phyloP scores from a whole-genome alignment of 2,797 vertebrate species.

The Mormyrops attenuatus region DNA sequence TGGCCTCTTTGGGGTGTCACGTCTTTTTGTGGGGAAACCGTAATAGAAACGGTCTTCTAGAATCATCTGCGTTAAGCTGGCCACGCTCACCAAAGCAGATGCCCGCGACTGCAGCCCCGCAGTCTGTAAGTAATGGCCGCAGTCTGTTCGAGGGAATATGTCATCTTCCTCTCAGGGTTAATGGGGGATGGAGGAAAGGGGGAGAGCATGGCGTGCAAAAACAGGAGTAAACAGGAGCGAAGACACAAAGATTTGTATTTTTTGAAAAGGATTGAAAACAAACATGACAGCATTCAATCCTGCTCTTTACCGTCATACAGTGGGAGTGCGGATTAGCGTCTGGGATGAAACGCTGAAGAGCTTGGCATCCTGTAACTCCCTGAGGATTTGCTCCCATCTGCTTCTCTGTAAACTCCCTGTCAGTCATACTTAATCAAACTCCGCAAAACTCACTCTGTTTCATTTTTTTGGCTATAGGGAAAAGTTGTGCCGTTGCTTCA shows the following conservation, averaged over 20 bases:
- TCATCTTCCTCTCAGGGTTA: background rate
- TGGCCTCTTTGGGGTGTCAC: background rate
- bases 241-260: background rate
- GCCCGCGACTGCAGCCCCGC: background rate
- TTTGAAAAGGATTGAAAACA: background rate
- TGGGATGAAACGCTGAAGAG: background rate
- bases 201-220: background rate
- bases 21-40: background rate
- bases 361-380: background rate
- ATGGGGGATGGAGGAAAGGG: background rate
- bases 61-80: background rate
- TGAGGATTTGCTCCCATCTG: background rate
- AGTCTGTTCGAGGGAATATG: background rate
- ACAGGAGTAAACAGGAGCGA: background rate
- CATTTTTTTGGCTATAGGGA: background rate
- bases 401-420: background rate
- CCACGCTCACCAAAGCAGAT: background rate
- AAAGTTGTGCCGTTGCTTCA: background rate
- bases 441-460: background rate
- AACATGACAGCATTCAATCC: background rate
- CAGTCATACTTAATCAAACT: slow-evolving; percentile 11
- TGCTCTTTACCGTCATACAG: background rate
- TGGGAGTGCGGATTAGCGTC: background rate
- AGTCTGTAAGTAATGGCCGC: background rate
- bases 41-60: background rate